These are phyloP conservation scores for Chrysochloris asiatica DNA, from an alignment of 2,113 vertebrate species.

Conservation along the genomic window DNA sequence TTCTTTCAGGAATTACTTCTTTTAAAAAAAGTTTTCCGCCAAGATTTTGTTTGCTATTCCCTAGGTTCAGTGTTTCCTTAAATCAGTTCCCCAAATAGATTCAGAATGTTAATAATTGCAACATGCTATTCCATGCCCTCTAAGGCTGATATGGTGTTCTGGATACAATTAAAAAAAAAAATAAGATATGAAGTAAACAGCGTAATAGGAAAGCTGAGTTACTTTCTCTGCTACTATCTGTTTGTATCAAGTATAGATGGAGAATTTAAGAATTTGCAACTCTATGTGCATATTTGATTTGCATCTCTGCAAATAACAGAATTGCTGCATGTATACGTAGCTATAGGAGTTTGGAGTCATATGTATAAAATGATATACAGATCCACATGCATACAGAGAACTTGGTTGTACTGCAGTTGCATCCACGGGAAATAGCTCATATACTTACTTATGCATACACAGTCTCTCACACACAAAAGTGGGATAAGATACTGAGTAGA, in stretches of 20 bases:
- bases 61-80: conserved; percentile 43
- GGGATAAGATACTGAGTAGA: conserved; percentile 11
- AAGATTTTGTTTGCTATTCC: conserved; percentile 61
- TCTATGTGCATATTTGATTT: conserved; percentile 21
- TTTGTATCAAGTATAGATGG: conserved; percentile 23
- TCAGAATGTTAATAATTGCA: conserved; percentile 67
- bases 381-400: conserved; percentile 48
- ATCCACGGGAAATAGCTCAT: conserved; percentile 47
- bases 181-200: conserved; percentile 54
- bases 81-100: conserved; percentile 50
- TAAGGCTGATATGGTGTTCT: conserved; percentile 12
- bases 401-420: conserved; percentile 26
- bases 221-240: conserved; percentile 50
- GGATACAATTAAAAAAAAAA: conserved; percentile 11
- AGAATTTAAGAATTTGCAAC: conserved; percentile 42
- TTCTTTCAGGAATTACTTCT: conserved; percentile 62
- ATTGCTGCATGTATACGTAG: conserved; percentile 34
- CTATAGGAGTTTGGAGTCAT: neutral
- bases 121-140: neutral
- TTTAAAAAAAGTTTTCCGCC: conserved; percentile 65
- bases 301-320: conserved; percentile 38
- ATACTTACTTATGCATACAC: too few relatives aligned
- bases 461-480: conserved; percentile 18
- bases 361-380: conserved; percentile 29
- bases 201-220: neutral